Percentiles rank a stretch among this genome's conserved stretches.
These are phyloP conservation scores for Polia nebulosa DNA, from an alignment of 2,888 invertebrate species.

Conservation along the genomic window DNA sequence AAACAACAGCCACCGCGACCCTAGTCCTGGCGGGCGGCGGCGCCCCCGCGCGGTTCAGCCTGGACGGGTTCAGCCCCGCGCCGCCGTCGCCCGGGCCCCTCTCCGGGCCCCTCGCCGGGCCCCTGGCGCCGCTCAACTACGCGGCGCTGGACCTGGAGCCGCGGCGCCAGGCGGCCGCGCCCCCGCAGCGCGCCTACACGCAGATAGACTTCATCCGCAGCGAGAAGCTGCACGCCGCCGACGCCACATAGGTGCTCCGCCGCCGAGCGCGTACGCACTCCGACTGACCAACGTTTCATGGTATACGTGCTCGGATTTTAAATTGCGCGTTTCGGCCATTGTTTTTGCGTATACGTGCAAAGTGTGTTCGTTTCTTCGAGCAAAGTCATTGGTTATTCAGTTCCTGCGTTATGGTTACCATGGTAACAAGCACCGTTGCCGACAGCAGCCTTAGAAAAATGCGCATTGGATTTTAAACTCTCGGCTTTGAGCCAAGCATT, in stretches of 20 bases:
- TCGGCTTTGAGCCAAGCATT: background rate
- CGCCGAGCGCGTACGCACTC: background rate
- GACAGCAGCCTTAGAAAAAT: background rate
- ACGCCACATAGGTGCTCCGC: constrained; percentile 66
- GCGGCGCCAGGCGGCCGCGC: constrained; percentile 78
- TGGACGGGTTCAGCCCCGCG: constrained; percentile 3
- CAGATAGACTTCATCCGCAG: constrained; percentile 95
- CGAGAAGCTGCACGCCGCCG: constrained; percentile 82
- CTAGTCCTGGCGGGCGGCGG: constrained; percentile 67
- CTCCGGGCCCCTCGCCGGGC: constrained; percentile 5
- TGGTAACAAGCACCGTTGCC: background rate
- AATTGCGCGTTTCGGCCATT: background rate
- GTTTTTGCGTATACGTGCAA: background rate
- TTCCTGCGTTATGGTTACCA: background rate
- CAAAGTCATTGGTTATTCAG: background rate
- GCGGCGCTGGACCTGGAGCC: constrained; percentile 87
- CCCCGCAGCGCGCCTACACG: constrained; percentile 92
- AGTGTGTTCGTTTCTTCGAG: background rate
- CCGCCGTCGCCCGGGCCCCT: constrained; percentile 3
- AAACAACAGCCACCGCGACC: constrained; percentile 56
- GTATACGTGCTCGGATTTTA: background rate
- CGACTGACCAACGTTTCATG: background rate
- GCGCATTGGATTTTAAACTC: background rate
- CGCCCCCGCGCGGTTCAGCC: constrained; percentile 69
- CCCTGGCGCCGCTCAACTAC: constrained; percentile 79